These are phyloP conservation scores for Dasypus novemcinctus DNA, from an alignment of 2,113 vertebrate species.

Conservation along the genomic window DNA sequence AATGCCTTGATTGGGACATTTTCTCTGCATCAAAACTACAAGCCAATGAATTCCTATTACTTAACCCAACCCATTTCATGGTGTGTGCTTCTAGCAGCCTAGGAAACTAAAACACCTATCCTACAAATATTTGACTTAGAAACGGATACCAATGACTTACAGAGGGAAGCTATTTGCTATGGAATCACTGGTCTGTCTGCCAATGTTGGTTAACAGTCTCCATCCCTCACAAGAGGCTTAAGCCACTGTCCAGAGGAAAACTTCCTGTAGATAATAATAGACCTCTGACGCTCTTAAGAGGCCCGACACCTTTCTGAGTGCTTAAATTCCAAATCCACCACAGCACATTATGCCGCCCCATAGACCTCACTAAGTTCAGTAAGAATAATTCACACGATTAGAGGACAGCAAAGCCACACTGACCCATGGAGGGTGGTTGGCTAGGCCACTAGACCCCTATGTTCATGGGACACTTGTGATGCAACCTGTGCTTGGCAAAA, in stretches of 20 bases:
- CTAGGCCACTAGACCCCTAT: background rate
- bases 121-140: constrained; percentile 32
- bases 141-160: constrained; percentile 7
- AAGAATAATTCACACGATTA: background rate
- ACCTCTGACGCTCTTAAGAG: background rate
- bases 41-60: too few relatives aligned
- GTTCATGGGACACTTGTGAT: too few relatives aligned
- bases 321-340: background rate
- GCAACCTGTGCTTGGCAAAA: background rate
- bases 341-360: background rate
- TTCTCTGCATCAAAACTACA: too few relatives aligned
- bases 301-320: background rate
- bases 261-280: background rate
- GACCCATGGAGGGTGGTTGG: background rate
- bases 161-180: background rate
- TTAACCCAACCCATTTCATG: too few relatives aligned
- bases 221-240: background rate
- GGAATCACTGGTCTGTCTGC: background rate
- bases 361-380: background rate
- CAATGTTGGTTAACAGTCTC: background rate
- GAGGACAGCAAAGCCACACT: background rate
- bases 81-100: too few relatives aligned
- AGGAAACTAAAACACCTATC: background rate
- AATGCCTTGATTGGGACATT: too few relatives aligned
- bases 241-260: background rate